These are phyloP conservation scores for Tenthredo scrophulariae DNA, from an alignment of 2,888 invertebrate genomes.

Conservation along the genomic window DNA sequence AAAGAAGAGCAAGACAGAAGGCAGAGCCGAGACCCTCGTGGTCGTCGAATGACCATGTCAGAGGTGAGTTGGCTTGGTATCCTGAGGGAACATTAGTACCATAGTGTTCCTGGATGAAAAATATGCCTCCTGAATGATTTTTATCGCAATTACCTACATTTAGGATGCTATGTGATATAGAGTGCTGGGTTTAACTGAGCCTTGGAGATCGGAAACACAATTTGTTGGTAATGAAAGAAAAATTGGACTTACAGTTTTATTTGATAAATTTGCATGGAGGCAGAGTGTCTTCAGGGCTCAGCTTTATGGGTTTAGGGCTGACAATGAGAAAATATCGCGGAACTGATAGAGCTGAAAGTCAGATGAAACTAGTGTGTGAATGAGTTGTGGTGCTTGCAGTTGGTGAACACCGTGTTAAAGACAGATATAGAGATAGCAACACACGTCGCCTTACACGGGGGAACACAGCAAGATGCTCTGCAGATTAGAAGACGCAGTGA, in stretches of 20 bases:
- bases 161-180: neutral
- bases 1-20: constrained; percentile 80
- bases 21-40: constrained; percentile 70
- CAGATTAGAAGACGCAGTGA: constrained; percentile 75
- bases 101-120: neutral
- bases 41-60: constrained; percentile 79
- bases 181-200: neutral
- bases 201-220: neutral
- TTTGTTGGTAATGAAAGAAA: neutral
- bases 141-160: neutral
- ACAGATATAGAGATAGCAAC: constrained; percentile 85
- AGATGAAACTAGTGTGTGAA: constrained; percentile 57
- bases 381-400: constrained; percentile 79
- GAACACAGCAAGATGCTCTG: constrained; percentile 75
- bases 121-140: constrained; percentile 14
- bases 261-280: neutral
- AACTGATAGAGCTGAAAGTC: constrained; percentile 10
- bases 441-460: constrained; percentile 78
- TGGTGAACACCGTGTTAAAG: constrained; percentile 89
- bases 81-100: constrained; percentile 67
- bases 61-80: constrained; percentile 64
- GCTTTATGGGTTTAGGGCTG: constrained; percentile 1
- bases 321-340: neutral
- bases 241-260: neutral
- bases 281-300: neutral